Conservation (phyloP, 2,797 vertebrate genomes). For the Rhynchonycteris naso region DNA sequence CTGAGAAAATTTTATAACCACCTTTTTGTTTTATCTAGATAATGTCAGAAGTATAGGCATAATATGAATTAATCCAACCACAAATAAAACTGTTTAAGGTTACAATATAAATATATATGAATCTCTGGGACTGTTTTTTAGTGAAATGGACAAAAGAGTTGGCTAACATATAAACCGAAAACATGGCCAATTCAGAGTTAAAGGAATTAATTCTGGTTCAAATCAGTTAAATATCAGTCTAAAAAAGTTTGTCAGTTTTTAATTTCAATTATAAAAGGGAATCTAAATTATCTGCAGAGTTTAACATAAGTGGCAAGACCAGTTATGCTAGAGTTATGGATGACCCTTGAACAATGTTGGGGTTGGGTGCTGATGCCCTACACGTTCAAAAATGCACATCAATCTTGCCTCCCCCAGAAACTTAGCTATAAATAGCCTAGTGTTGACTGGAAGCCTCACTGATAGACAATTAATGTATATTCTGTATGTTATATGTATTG, state of each 20-base stretch:
- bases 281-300: constrained; percentile 33
- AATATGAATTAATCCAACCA: not conserved
- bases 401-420: not conserved
- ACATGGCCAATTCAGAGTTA: not conserved
- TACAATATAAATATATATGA: not conserved
- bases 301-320: not conserved
- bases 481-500: not conserved
- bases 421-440: not conserved
- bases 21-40: not conserved
- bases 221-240: constrained; percentile 21
- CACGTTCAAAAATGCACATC: not conserved
- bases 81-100: not conserved
- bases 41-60: not conserved
- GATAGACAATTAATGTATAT: not conserved
- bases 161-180: not conserved
- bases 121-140: not conserved
- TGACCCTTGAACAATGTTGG: not conserved
- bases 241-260: not conserved
- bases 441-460: not conserved
- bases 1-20: not conserved
- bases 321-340: not conserved
- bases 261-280: constrained; percentile 33
- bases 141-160: not conserved
- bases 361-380: not conserved
- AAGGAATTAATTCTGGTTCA: not conserved